Base-by-base conservation (phyloP, 2,113 vertebrate genomes). In the Pelodiscus sinensis region DNA sequence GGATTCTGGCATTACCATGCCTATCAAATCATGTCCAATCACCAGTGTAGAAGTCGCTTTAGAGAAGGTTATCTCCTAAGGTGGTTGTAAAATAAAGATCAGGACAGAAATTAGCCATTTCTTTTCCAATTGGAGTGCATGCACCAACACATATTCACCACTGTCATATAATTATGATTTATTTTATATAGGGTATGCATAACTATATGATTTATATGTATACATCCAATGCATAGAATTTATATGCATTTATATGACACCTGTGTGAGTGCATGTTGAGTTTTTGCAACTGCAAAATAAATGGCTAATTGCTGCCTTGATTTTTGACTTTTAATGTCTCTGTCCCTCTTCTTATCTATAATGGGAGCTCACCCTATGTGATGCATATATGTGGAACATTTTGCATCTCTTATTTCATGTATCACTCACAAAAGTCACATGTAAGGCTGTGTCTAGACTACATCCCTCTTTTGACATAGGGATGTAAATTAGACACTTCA, bases 41-140 rank as follows among this genome's bases (percentile, higher is more conserved):
- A 68, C 31, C 62, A 68, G 31, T 21, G n/a, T 35, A 71, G 65
- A 71, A 71, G 18, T 35, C 35, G 16, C 31, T 71, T 71, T 71
- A 71, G 12, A n/a, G 27, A 89, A 73, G 27, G n/a, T 29, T 0
- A 0, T 68, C 78, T 52, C 27, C 83, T 78, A 24, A 51, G n/a
- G 27, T 19, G 75, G 29, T 16, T 68, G 25, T 62, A 78, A 6
- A 87, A 75, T 75, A 79, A 89, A 92, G 87, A 38, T 3, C 73
- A 84, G 80, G 52, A 55, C 12, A 50, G 55, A 8, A 81, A 8
- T 6, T 80, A 27, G 18, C 3, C 5, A 44, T 11, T 35, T 89
- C 10, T 82, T 89, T 94, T 90, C 38, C n/a, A 91, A 90, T 88
- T 50, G 9, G 8, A 86, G 18, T 14, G 14, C 93, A 90, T 84